phyloP scores from a whole-genome alignment of 37 sponge, comb jelly and placozoan genomes.

The Amphimedon queenslandica region DNA sequence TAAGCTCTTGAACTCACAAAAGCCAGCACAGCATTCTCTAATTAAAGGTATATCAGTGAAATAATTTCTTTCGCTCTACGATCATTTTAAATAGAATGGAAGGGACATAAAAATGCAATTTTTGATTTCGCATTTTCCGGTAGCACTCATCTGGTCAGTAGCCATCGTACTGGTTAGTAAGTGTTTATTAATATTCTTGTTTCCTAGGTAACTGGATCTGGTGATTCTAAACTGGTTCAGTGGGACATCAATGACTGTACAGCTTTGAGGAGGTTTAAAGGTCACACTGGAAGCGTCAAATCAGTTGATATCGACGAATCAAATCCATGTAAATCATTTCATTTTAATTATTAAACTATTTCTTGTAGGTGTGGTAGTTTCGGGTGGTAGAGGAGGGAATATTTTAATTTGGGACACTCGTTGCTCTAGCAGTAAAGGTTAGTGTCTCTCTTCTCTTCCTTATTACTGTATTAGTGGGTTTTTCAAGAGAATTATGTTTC shows the following conservation, averaged over 20 bases:
- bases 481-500: too few relatives aligned
- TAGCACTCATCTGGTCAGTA: constrained; percentile 39
- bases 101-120: constrained; percentile 60
- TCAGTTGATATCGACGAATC: too few relatives aligned
- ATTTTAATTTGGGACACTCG: constrained; percentile 71
- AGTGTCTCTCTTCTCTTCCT: constrained; percentile 5
- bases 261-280: constrained; percentile 11
- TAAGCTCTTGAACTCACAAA: constrained; percentile 36
- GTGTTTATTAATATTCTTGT: neutral
- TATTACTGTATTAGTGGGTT: too few relatives aligned
- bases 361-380: constrained; percentile 59
- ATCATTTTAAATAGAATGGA: constrained; percentile 19
- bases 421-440: constrained; percentile 35
- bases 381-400: constrained; percentile 69
- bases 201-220: constrained; percentile 62
- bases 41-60: constrained; percentile 10
- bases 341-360: neutral
- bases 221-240: constrained; percentile 31
- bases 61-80: neutral
- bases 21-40: constrained; percentile 1
- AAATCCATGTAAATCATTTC: too few relatives aligned
- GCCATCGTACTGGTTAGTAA: neutral
- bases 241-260: constrained; percentile 48
- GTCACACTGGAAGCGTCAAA: constrained; percentile 63
- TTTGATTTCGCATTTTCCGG: constrained; percentile 64